These are phyloP conservation scores for Ophion obscuratus DNA, from an alignment of 2,888 invertebrate species.

Conservation along the genomic window DNA sequence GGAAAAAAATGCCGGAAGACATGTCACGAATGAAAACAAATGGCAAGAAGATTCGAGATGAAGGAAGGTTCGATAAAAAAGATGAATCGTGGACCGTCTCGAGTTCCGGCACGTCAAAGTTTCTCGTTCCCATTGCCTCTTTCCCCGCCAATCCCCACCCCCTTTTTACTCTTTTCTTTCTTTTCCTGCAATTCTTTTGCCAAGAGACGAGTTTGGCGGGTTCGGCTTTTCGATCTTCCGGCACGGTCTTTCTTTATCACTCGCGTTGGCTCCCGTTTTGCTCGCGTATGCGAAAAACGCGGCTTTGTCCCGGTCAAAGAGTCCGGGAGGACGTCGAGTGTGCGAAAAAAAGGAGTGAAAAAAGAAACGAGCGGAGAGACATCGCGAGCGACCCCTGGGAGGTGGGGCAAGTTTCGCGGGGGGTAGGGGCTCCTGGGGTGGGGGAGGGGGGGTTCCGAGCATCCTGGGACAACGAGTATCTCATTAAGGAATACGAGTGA, in stretches of 20 bases:
- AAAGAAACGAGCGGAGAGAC: background rate
- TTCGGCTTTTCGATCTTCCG: conserved; percentile 39
- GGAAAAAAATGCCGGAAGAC: conserved; percentile 8
- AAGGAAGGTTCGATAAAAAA: conserved; percentile 20
- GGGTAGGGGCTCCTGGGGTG: background rate
- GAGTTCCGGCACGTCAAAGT: conserved; percentile 63
- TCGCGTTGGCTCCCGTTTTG: conserved; percentile 16
- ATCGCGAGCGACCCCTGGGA: conserved; percentile 23
- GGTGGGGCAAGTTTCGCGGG: background rate
- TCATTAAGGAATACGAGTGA: conserved; percentile 12
- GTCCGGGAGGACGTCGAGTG: conserved; percentile 17
- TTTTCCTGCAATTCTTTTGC: conserved; percentile 27
- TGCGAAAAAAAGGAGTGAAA: background rate
- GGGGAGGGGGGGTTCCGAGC: background rate
- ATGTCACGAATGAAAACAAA: conserved; percentile 3
- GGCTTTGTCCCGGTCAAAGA: conserved; percentile 38
- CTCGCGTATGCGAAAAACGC: conserved; percentile 42
- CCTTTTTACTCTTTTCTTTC: background rate
- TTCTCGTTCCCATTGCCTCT: conserved; percentile 9
- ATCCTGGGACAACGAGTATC: conserved; percentile 20
- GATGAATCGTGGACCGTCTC: conserved; percentile 34
- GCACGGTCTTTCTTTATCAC: conserved; percentile 20
- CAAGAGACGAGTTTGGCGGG: conserved; percentile 61
- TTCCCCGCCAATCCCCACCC: background rate
- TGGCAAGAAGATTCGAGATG: conserved; percentile 18